Evolutionary conservation across 2,113 vertebrate genomes (phyloP).

Genomic region (Suncus etruscus): DNA sequence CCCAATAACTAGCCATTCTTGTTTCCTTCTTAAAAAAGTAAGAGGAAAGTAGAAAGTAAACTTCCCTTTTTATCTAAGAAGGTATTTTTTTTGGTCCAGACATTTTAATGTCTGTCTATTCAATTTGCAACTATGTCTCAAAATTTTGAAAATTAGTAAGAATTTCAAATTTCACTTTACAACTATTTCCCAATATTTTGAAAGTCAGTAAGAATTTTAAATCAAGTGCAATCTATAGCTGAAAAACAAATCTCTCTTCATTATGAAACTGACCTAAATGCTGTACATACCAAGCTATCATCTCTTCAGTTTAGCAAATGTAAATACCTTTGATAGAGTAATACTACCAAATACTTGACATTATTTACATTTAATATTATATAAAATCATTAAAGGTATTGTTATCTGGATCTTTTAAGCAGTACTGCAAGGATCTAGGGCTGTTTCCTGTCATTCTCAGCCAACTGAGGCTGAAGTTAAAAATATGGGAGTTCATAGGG

Average conservation of each 20-base stretch:
- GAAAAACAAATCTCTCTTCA: background rate
- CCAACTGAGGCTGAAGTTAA: too few relatives aligned
- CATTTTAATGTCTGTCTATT: background rate
- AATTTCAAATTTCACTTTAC: conserved; percentile 39
- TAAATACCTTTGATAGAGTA: background rate
- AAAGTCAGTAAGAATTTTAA: conserved; percentile 16
- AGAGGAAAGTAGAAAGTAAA: conserved; percentile 8
- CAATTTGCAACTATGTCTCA: conserved; percentile 18
- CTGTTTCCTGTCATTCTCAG: too few relatives aligned
- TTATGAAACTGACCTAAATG: conserved; percentile 35
- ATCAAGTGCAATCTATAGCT: background rate
- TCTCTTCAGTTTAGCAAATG: conserved; percentile 20
- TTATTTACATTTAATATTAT: conserved; percentile 3
- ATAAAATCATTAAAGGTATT: conserved; percentile 28
- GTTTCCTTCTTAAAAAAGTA: conserved; percentile 2
- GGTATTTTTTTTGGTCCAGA: background rate
- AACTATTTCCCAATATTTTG: conserved; percentile 9
- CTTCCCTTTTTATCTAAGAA: background rate
- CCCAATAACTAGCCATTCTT: background rate
- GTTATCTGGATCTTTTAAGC: background rate
- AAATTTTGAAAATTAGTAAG: background rate
- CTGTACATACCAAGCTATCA: background rate
- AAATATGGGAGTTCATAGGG: too few relatives aligned
- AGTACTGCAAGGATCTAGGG: too few relatives aligned
- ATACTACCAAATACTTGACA: background rate